Evolutionary conservation across 2,797 vertebrate species (phyloP).

Genomic region (Aselliscus stoliczkanus): DNA sequence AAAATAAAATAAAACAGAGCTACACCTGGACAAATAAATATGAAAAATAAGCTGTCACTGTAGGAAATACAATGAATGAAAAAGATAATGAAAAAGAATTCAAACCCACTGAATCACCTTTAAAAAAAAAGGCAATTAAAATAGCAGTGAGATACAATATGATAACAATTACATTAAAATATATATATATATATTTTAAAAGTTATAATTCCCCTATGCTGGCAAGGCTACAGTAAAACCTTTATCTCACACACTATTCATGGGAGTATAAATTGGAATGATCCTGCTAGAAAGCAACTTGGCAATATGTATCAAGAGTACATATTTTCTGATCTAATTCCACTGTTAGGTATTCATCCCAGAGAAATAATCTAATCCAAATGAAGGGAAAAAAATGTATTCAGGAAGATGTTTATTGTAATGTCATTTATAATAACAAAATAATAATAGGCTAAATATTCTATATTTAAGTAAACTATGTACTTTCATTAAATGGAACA

Average conservation of each 20-base stretch:
- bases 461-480: conserved; percentile 58
- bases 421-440: conserved; percentile 62
- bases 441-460: conserved; percentile 37
- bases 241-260: conserved; percentile 46
- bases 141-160: background rate
- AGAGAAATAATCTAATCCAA: conserved; percentile 51
- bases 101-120: background rate
- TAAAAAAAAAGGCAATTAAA: background rate
- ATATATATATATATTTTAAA: conserved; percentile 37
- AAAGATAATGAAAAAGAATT: conserved; percentile 34
- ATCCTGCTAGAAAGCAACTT: conserved; percentile 4
- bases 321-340: conserved; percentile 40
- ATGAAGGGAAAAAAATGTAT: conserved; percentile 36
- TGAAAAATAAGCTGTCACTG: background rate
- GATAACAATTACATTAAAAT: conserved; percentile 37
- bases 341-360: conserved; percentile 36
- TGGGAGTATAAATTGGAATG: conserved; percentile 15
- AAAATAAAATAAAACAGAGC: conserved; percentile 33
- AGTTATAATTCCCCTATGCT: background rate
- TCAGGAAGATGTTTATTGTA: conserved; percentile 19
- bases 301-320: background rate
- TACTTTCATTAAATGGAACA: conserved; percentile 46
- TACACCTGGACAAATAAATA: background rate
- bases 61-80: background rate
- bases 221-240: conserved; percentile 29